These are phyloP conservation scores for Oceanodroma leucorhoa DNA, from an alignment of 2,797 vertebrate species.

Conservation along the genomic window DNA sequence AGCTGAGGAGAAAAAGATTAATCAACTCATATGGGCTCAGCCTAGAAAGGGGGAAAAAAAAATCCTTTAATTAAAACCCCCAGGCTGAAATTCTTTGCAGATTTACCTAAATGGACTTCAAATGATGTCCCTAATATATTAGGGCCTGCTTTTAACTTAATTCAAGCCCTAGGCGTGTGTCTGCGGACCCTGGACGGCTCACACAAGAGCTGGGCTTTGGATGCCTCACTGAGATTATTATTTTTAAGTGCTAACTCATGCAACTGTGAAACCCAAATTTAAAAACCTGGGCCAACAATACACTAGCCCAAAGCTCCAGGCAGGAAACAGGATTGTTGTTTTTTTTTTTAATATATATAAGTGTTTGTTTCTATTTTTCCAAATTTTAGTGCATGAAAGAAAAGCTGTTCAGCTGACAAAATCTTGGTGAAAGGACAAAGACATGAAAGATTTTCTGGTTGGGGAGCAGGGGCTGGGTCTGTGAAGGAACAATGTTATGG, in stretches of 20 bases:
- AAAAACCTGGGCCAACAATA: not conserved
- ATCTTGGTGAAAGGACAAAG: not conserved
- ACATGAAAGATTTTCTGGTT: accelerated
- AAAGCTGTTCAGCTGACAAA: not conserved
- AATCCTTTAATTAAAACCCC: constrained; percentile 1
- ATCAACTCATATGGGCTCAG: not conserved
- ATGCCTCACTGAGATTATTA: not conserved
- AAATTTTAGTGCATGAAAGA: not conserved
- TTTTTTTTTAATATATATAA: not conserved
- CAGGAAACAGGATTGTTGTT: not conserved
- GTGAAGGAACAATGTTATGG: not conserved
- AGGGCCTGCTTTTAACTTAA: not conserved
- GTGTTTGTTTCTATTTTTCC: not conserved
- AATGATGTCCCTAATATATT: not conserved
- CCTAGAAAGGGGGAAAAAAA: not conserved
- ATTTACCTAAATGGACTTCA: constrained; percentile 31
- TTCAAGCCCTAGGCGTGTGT: not conserved
- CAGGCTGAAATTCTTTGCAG: constrained; percentile 19
- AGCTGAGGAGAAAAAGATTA: constrained; percentile 17
- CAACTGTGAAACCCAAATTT: not conserved
- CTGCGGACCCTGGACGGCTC: not conserved
- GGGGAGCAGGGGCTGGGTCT: not conserved
- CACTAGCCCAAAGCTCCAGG: not conserved
- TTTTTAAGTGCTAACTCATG: not conserved
- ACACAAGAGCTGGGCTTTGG: not conserved